A percentile compares a stretch with the other conserved stretches of the same genome.
Evolutionary conservation across 2,113 vertebrate species (phyloP).

Genomic region (Gallinago jamesoni): DNA sequence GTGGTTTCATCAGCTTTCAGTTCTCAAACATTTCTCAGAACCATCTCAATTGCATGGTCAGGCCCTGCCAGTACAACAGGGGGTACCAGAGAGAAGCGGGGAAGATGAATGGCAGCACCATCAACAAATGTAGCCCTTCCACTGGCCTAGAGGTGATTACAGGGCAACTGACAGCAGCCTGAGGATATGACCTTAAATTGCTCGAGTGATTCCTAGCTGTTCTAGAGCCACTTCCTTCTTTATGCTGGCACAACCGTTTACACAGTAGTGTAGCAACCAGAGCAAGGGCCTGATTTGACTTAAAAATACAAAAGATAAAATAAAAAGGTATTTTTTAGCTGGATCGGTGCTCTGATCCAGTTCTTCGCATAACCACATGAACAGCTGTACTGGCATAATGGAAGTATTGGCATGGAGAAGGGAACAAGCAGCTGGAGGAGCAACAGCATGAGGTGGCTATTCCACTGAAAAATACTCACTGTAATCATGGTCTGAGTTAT

Average conservation of each 20-base stretch:
- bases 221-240: not conserved
- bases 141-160: not conserved
- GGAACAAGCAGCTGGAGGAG: not conserved
- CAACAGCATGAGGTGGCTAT: not conserved
- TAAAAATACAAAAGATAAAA: not conserved
- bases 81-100: not conserved
- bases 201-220: not conserved
- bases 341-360: not conserved
- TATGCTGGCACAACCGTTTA: not conserved
- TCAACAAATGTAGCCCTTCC: not conserved
- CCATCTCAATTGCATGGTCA: not conserved
- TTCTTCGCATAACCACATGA: not conserved
- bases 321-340: not conserved
- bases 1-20: not conserved
- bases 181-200: not conserved
- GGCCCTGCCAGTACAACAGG: not conserved
- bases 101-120: not conserved
- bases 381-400: not conserved
- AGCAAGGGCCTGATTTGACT: not conserved
- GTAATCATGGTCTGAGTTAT: not conserved
- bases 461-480: not conserved
- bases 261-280: not conserved
- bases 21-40: not conserved
- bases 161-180: not conserved
- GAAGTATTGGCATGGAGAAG: not conserved